Base-by-base conservation (phyloP, 2,888 invertebrate genomes). In the Cryptocephalus moraei region DNA sequence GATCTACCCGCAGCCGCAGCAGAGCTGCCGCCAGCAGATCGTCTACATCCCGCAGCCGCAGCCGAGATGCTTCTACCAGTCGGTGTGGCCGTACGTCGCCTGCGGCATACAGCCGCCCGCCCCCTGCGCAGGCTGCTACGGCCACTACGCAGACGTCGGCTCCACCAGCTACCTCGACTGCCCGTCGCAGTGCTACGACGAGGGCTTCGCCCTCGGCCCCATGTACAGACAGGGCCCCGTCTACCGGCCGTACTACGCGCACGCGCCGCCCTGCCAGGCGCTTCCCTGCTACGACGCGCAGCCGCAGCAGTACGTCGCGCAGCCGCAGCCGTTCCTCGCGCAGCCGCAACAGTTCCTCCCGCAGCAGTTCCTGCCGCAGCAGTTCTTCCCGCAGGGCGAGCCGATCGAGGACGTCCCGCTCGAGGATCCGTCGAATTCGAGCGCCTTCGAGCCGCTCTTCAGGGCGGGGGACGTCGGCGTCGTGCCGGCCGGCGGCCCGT, bases 11-110 rank as follows among this genome's bases (percentile, higher is more conserved):
- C 56, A 56, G 3, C 54, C 51, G 4, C 52, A 55, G 13, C 54
- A 55, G 6, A 45, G 53, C 39, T 71, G 68, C 51, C 64, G 59
- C 33, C 60, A 62, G 39, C 64, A 62, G 50, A 55, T 57, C 8
- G 49, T 66, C 4, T 70, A 68, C 49, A 62, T 69, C 22, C 69
- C 69, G 1, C 67, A 67, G 53, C 69, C 70, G 1, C 63, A 64
- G 52, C 68, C 69, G 1, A 57, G 59, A 41, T 72, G 72, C 49
- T 49, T 53, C 8, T 67, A 68, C 47, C 63, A 63, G 39, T 58
- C 62, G 1, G 46, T 46, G 9, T 71, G 70, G 70, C 71, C 72
- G 1, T 72, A 68, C 46, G 66, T 70, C 1, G 47, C 56, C 2
- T 68, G 68, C 52, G 61, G 60, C 10, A 55, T 62, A 33, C 56